A percentile compares a stretch with the other conserved stretches of the same genome.
Evolutionary conservation across 2,113 vertebrate genomes (phyloP).

Genomic region (Bos javanicus): DNA sequence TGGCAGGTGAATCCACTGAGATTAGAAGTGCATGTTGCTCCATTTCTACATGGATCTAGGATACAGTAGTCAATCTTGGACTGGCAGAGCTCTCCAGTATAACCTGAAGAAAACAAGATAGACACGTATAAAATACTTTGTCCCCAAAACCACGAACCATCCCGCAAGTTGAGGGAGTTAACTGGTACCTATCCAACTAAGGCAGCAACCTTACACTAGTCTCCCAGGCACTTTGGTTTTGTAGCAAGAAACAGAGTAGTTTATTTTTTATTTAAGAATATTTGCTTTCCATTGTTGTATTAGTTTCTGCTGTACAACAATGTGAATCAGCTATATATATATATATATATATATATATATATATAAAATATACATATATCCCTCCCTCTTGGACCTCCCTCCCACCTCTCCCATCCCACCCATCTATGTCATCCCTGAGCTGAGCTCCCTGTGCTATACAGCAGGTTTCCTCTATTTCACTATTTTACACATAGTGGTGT

Average conservation of each 20-base stretch:
- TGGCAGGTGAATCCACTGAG: conserved; percentile 90
- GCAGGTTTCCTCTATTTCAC: background rate
- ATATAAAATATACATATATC: background rate
- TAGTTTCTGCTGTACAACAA: background rate
- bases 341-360: too few relatives aligned
- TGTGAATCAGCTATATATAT: background rate
- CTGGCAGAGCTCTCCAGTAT: conserved; percentile 92
- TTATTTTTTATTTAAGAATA: background rate
- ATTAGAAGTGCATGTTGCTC: conserved; percentile 89
- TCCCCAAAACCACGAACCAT: background rate
- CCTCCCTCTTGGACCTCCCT: background rate
- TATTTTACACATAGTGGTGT: background rate
- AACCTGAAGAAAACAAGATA: conserved; percentile 75
- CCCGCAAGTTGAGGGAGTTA: background rate
- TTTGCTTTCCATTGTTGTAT: background rate
- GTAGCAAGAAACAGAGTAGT: background rate
- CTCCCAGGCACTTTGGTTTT: background rate
- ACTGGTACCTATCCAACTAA: accelerated
- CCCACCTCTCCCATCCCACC: background rate
- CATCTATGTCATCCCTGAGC: background rate
- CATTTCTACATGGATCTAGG: conserved; percentile 92
- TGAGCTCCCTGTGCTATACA: background rate
- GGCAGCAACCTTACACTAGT: background rate
- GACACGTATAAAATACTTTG: background rate
- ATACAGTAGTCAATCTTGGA: conserved; percentile 91